Evolutionary conservation across 2,113 vertebrate genomes (phyloP).

Genomic region (Sula dactylatra): DNA sequence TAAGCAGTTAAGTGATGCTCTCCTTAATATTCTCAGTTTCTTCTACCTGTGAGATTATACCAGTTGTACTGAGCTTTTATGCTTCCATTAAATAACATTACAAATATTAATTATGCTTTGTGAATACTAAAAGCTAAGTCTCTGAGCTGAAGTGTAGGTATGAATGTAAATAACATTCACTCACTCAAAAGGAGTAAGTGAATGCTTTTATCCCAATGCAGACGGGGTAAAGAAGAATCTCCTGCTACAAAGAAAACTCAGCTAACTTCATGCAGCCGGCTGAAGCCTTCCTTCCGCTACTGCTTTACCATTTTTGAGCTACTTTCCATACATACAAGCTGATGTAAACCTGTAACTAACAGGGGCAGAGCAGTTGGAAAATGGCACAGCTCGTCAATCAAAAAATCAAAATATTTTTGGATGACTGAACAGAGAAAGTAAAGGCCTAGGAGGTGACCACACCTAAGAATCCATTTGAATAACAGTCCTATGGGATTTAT

Average conservation of each 20-base stretch:
- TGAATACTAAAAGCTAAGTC: not conserved
- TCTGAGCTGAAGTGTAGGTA: not conserved
- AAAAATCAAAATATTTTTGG: not conserved
- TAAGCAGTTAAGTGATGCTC: not conserved
- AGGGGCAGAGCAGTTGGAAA: not conserved
- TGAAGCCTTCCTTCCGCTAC: not conserved
- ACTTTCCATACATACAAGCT: not conserved
- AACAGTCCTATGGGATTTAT: not conserved
- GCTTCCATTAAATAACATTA: not conserved
- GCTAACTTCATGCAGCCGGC: not conserved
- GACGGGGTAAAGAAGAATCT: not conserved
- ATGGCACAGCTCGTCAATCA: not conserved
- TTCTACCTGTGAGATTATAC: not conserved
- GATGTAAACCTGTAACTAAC: not conserved
- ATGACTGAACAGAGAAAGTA: not conserved
- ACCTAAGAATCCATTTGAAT: not conserved
- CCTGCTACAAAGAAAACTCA: not conserved
- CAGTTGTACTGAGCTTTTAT: not conserved
- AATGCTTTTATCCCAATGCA: not conserved
- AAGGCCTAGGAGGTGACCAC: not conserved
- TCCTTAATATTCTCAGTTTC: not conserved
- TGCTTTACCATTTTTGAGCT: not conserved
- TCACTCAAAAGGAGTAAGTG: not conserved
- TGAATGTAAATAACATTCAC: not conserved
- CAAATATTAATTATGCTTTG: not conserved